Evolutionary conservation across 1,140 invertebrate species (phyloP).

Genomic region (Apis laboriosa): DNA sequence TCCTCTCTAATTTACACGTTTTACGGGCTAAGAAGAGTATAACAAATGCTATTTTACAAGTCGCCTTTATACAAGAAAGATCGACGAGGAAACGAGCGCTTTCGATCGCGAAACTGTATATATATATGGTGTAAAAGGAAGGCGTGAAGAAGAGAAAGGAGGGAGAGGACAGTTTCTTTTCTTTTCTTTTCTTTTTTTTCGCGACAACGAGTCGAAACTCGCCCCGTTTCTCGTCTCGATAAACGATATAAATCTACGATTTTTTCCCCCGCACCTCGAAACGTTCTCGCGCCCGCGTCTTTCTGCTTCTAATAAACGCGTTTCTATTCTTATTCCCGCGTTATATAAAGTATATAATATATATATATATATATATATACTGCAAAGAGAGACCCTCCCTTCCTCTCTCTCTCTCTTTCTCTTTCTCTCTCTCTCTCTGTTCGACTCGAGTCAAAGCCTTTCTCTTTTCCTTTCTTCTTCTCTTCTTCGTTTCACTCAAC

Average conservation of each 20-base stretch:
- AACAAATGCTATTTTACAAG: slow-evolving; percentile 80
- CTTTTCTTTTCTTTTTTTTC: slow-evolving; percentile 3
- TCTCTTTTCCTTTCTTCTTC: not conserved
- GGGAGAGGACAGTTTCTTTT: not conserved
- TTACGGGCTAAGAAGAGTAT: slow-evolving; percentile 75
- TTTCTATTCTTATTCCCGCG: not conserved
- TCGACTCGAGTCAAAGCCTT: not conserved
- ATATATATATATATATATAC: not conserved
- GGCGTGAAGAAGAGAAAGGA: not conserved
- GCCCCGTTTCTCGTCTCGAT: not conserved
- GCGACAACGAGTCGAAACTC: not conserved
- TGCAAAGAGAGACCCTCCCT: not conserved
- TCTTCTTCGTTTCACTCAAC: slow-evolving; percentile 31
- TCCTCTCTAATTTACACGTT: slow-evolving; percentile 74
- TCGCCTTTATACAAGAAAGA: slow-evolving; percentile 65
- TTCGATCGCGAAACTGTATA: slow-evolving; percentile 28
- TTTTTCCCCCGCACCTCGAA: not conserved
- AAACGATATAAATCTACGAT: not conserved
- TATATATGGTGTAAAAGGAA: too few relatives aligned
- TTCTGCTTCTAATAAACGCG: not conserved
- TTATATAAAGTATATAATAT: not conserved
- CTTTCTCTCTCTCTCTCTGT: too few relatives aligned
- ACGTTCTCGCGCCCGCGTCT: not conserved
- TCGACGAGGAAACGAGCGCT: slow-evolving; percentile 23
- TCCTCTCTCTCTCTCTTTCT: not conserved